Percentiles rank a stretch among this genome's conserved stretches.
Conservation (phyloP, 1,140 invertebrate genomes). For the Drosophila orosa region DNA sequence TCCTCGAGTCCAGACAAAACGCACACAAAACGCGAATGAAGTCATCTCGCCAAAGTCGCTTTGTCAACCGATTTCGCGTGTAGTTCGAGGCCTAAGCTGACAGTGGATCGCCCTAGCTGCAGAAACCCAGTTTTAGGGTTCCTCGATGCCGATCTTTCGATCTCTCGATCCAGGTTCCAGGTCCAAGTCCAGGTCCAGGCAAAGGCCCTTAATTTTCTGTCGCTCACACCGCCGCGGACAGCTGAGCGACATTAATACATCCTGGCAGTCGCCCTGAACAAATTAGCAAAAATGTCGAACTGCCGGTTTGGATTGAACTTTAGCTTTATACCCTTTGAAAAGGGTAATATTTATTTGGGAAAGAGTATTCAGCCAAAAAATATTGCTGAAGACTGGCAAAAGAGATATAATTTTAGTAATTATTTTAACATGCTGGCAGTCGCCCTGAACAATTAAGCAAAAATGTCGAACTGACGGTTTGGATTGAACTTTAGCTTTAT, state of each 20-base stretch:
- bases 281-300: slow-evolving; percentile 66
- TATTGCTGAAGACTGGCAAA: not conserved
- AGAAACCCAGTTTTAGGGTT: slow-evolving; percentile 23
- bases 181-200: not conserved
- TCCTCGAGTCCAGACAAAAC: slow-evolving; percentile 49
- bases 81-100: slow-evolving; percentile 74
- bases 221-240: slow-evolving; percentile 52
- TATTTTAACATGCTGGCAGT: slow-evolving; percentile 61
- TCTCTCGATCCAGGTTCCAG: slow-evolving; percentile 7
- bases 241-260: slow-evolving; percentile 79
- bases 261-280: slow-evolving; percentile 74
- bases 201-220: slow-evolving; percentile 37
- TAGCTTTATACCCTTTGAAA: not conserved
- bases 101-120: slow-evolving; percentile 70
- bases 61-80: slow-evolving; percentile 77
- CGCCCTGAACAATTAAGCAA: slow-evolving; percentile 73
- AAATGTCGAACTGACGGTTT: slow-evolving; percentile 51
- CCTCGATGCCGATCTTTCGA: slow-evolving; percentile 2
- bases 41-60: slow-evolving; percentile 73
- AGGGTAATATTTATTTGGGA: not conserved
- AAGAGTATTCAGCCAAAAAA: accelerated
- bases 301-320: slow-evolving; percentile 47
- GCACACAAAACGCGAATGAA: slow-evolving; percentile 76
- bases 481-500: slow-evolving; percentile 35
- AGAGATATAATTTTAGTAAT: not conserved